Evolutionary conservation across 2,113 vertebrate species (phyloP).

Genomic region (Lepisosteus osseus): DNA sequence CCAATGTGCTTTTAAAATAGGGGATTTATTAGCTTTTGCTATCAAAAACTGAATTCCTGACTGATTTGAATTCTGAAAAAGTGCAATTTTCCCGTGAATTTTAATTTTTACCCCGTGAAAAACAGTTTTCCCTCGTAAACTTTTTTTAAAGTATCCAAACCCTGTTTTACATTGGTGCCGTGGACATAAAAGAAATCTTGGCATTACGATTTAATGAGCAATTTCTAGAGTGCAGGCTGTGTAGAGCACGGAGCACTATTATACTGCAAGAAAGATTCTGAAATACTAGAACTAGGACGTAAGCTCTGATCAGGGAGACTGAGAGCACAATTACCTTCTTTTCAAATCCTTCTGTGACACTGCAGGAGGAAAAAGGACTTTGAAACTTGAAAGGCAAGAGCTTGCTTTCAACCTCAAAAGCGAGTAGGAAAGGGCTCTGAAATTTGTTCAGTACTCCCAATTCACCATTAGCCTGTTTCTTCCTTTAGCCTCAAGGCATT

Average conservation of each 20-base stretch:
- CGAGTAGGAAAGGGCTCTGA: conserved; percentile 99
- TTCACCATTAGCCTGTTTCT: conserved; percentile 99
- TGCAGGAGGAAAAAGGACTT: conserved; percentile 99
- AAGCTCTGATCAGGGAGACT: conserved; percentile 99
- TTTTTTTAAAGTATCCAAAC: conserved; percentile 88
- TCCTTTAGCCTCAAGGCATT: conserved; percentile 99
- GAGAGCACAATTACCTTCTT: conserved; percentile 99
- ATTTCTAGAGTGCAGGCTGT: conserved; percentile 77
- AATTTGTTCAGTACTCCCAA: conserved; percentile 99
- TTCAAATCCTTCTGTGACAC: conserved; percentile 99
- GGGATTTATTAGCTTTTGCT: too few species aligned
- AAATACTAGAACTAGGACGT: conserved; percentile 98
- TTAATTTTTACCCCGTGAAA: conserved; percentile 42
- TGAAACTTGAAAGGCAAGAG: conserved; percentile 99
- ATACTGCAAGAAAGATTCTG: conserved; percentile 96
- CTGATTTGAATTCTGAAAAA: too few species aligned
- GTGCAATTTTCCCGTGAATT: conserved; percentile 39
- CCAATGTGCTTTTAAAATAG: too few species aligned
- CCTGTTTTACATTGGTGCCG: conserved; percentile 86
- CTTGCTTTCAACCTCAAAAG: conserved; percentile 99
- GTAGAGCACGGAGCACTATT: conserved; percentile 91
- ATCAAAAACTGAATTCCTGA: too few species aligned
- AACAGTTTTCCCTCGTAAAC: conserved; percentile 74
- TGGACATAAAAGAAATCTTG: conserved; percentile 86
- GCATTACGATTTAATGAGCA: conserved; percentile 93